Evolutionary conservation across 2,797 vertebrate genomes (phyloP).

Genomic region (Propithecus deckenii): DNA sequence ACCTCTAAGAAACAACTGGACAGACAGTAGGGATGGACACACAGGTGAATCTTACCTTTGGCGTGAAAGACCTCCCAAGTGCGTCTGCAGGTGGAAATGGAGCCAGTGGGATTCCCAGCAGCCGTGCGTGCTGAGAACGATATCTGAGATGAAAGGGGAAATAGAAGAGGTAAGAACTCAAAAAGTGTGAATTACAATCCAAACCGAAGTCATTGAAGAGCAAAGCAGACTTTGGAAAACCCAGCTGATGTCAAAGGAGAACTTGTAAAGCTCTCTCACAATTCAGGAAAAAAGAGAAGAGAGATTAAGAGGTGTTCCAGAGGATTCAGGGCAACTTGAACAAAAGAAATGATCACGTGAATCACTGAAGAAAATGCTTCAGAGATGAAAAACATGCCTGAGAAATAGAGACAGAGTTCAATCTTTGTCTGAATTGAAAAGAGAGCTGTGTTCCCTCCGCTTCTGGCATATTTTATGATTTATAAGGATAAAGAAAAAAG

Average conservation of each 20-base stretch:
- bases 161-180: too few relatives aligned
- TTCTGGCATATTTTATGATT: not conserved
- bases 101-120: too few relatives aligned
- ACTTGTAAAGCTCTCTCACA: rapidly evolving
- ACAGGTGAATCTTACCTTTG: too few relatives aligned
- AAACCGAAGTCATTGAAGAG: not conserved
- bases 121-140: not conserved
- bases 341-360: not conserved
- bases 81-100: not conserved
- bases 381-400: not conserved
- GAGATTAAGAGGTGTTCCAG: rapidly evolving
- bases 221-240: not conserved
- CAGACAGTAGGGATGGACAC: not conserved
- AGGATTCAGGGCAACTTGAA: not conserved
- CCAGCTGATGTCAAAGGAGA: not conserved
- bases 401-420: not conserved
- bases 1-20: not conserved
- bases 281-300: not conserved
- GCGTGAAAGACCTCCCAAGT: not conserved
- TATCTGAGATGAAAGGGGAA: not conserved
- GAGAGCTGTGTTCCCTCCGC: not conserved
- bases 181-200: not conserved
- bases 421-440: not conserved
- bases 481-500: not conserved
- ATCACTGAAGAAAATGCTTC: not conserved